Base-by-base conservation (phyloP, 2,797 vertebrate species). In the Arnoldichthys spilopterus region DNA sequence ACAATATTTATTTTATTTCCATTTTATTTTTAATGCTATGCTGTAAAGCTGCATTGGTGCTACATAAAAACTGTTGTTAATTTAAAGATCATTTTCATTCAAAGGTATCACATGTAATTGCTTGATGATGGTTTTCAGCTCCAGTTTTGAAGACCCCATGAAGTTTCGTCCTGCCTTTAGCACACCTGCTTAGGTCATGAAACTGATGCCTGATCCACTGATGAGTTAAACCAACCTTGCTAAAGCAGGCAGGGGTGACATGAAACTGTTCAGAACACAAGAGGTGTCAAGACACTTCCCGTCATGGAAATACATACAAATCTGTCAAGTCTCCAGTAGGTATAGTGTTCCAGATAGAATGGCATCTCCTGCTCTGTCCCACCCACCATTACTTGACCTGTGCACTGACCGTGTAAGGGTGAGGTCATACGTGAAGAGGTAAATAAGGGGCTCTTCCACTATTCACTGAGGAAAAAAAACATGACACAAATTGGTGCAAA, bases 401-500 rank as follows among this genome's bases (percentile, higher is more conserved):
- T 43, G 40, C 5, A 20, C 40, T 47, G n/a, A 18, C n/a, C 1
- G 22, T 45, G 45, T 15, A 12, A 24, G 47, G 5, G 16, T 51
- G 67, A 49, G 26, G 67, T 51, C 67, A 71, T 53, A 53, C 11
- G 2, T 13, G 4, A 56, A 3, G 18, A 37, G 8, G 8, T 53
- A 49, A 40, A 69, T 32, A 34, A 37, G 34, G 20, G 40, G 28
- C 13, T 45, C 6, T 67, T 43, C 22, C 64, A 67, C 40, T 13
- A 47, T 47, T 67, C 64, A 47, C 20, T 16, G 63, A 24, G 13
- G 15, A 72, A 24, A 72, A 34, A 24, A 22, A 56, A 54, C 51
- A 40, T n/a, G 30, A 54, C 67, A 24, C 28, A 54, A 71, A 71
- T 71, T 53, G 28, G 30, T 56, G 51, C 40, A 72, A 72, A 72